Percentiles rank a stretch among this genome's conserved stretches.
These are phyloP conservation scores for Triplophysa siluroides DNA, from an alignment of 2,113 vertebrate genomes.

Conservation along the genomic window DNA sequence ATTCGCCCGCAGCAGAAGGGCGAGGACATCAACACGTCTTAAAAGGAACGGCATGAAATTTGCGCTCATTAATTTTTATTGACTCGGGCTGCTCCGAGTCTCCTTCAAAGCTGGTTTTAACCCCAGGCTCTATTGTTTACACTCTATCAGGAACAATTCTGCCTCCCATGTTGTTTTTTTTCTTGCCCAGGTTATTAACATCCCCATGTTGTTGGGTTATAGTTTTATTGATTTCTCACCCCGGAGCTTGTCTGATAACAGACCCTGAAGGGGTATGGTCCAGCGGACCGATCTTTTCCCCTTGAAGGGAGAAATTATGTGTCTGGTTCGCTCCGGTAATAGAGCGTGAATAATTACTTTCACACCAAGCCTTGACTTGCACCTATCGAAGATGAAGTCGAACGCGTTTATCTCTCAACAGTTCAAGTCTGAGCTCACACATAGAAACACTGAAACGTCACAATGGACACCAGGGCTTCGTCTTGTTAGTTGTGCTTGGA, in stretches of 20 bases:
- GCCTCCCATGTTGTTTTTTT: not conserved
- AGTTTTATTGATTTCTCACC: constrained; percentile 2
- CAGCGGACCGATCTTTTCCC: constrained; percentile 22
- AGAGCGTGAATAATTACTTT: constrained; percentile 11
- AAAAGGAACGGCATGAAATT: constrained; percentile 27
- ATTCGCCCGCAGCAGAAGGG: constrained; percentile 14
- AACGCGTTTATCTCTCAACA: not conserved
- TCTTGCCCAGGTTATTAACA: not conserved
- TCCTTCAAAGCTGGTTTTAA: constrained; percentile 11
- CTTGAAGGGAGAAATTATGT: not conserved
- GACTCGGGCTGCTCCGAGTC: not conserved
- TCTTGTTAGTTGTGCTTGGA: constrained; percentile 40
- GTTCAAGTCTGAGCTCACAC: not conserved
- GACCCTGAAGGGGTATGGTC: constrained; percentile 29
- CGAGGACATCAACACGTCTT: constrained; percentile 20
- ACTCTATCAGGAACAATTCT: not conserved
- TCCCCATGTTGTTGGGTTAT: not conserved
- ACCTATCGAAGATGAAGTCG: constrained; percentile 7
- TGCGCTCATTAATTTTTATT: constrained; percentile 30
- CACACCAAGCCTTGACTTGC: constrained; percentile 30
- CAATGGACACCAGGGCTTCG: not conserved
- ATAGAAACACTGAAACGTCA: not conserved
- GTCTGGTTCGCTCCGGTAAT: constrained; percentile 23
- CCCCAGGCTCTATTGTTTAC: constrained; percentile 1
- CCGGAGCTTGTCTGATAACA: constrained; percentile 28